Percentiles rank a stretch among this genome's conserved stretches.
phyloP scores from a whole-genome alignment of 2,113 vertebrate species.

The Carlito syrichta region DNA sequence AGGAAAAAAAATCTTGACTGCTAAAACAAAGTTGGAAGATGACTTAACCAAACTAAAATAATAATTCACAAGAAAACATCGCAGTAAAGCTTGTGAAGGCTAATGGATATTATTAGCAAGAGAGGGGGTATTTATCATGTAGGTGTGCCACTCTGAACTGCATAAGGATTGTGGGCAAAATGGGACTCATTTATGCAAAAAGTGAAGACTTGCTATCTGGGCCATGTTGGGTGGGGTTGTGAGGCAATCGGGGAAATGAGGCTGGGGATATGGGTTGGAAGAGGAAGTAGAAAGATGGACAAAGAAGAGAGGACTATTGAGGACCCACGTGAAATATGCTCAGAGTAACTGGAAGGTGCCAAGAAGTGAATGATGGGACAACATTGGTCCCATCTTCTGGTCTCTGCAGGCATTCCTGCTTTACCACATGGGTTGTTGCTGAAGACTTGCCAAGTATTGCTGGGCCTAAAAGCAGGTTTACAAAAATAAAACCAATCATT shows the following conservation, averaged over 20 bases:
- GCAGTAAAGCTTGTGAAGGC: neutral
- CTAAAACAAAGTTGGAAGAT: neutral
- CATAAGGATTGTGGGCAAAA: neutral
- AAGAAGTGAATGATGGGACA: neutral
- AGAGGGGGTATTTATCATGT: neutral
- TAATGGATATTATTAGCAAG: neutral
- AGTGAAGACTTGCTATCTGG: neutral
- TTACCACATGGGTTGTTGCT: neutral
- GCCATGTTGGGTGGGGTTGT: neutral
- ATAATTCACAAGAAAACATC: neutral
- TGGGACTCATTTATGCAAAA: neutral
- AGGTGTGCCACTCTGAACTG: neutral
- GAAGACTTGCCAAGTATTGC: neutral
- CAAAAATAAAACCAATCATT: slow-evolving; percentile 35
- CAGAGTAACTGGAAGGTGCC: neutral
- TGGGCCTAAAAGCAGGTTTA: slow-evolving; percentile 15
- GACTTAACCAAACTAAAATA: neutral
- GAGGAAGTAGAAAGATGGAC: neutral
- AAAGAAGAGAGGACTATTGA: neutral
- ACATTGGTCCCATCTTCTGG: neutral
- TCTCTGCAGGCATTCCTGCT: neutral
- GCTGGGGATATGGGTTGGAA: neutral
- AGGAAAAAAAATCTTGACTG: neutral
- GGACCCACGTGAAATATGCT: neutral
- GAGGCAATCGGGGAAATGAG: neutral